phyloP scores from a whole-genome alignment of 2,113 vertebrate genomes.

The Lycaon pictus region DNA sequence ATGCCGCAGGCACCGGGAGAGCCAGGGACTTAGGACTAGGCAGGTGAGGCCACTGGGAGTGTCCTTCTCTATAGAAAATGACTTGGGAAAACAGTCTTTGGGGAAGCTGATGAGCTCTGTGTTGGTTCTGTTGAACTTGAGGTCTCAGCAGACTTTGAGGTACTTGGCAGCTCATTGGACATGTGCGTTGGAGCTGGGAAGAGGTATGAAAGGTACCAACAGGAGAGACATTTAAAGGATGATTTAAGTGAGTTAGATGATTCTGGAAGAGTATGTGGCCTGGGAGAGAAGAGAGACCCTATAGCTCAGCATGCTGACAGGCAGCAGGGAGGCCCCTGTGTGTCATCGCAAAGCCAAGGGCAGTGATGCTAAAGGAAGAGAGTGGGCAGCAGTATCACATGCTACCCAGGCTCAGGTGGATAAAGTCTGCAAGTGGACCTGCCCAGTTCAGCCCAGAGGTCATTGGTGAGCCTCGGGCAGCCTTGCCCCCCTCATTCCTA shows the following conservation, averaged over 20 bases:
- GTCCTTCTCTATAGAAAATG: not conserved
- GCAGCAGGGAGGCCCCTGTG: not conserved
- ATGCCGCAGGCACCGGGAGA: not conserved
- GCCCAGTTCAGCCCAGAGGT: not conserved
- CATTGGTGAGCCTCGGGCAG: not conserved
- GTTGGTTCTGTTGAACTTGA: conserved; percentile 3
- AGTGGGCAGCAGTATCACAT: not conserved
- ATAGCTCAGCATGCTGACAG: not conserved
- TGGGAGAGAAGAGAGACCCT: not conserved
- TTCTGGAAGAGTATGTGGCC: not conserved
- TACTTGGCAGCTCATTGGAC: not conserved
- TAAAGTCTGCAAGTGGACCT: not conserved
- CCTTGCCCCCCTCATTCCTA: not conserved
- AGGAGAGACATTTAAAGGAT: not conserved
- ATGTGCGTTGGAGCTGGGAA: not conserved
- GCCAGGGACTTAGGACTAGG: not conserved
- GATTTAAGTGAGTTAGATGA: not conserved
- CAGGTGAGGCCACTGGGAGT: not conserved
- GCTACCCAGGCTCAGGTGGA: not conserved
- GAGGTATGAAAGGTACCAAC: not conserved
- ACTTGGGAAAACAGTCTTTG: not conserved
- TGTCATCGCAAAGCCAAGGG: not conserved
- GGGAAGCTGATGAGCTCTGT: not conserved
- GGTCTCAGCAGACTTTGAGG: not conserved
- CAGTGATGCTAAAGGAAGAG: not conserved